phyloP scores from a whole-genome alignment of 2,113 vertebrate genomes.

The Narcine bancroftii region DNA sequence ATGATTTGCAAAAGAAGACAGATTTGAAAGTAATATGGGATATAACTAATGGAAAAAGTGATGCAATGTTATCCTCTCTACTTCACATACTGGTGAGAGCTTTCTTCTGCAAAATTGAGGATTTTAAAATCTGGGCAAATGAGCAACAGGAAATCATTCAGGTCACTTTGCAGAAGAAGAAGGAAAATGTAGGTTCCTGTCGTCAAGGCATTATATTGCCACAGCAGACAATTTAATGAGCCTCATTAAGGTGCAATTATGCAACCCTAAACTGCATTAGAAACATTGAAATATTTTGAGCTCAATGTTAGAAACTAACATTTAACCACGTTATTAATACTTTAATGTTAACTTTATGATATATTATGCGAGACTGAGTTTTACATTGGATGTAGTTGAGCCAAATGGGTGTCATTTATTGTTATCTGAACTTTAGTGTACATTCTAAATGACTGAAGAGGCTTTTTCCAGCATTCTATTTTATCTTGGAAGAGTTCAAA shows the following conservation, averaged over 20 bases:
- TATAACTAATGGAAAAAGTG: not conserved
- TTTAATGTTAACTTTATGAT: not conserved
- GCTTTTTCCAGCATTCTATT: not conserved
- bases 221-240: not conserved
- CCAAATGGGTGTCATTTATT: not conserved
- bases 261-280: not conserved
- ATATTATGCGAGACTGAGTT: not conserved
- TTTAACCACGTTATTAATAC: not conserved
- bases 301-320: not conserved
- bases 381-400: not conserved
- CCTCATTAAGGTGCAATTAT: not conserved
- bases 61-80: no score
- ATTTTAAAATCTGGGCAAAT: not conserved
- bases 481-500: conserved; percentile 24
- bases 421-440: not conserved
- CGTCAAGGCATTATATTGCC: not conserved
- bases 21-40: not conserved
- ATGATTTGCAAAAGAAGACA: not conserved
- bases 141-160: not conserved
- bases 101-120: not conserved
- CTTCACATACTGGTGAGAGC: not conserved
- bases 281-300: not conserved
- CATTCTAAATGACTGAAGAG: not conserved
- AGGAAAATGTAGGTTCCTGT: not conserved
- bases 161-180: not conserved